A percentile compares a stretch with the other conserved stretches of the same genome.
phyloP scores from a whole-genome alignment of 1,140 invertebrate genomes.

The Drosophila lacertosa region DNA sequence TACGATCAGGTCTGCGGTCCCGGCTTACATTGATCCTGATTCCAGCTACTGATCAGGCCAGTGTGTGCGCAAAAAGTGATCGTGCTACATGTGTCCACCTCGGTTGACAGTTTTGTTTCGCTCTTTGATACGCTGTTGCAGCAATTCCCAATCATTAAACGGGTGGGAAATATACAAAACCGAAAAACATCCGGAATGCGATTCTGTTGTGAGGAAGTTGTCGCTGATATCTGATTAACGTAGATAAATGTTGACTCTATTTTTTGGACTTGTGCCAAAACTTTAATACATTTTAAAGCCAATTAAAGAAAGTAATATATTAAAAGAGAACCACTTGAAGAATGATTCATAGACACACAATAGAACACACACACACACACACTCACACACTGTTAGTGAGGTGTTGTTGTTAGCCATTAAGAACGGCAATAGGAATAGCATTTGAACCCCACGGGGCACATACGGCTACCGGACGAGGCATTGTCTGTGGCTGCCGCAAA shows the following conservation, averaged over 20 bases:
- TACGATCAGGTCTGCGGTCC: conserved; percentile 19
- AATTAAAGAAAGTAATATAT: too few relatives aligned
- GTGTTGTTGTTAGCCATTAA: conserved; percentile 22
- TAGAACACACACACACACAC: background rate
- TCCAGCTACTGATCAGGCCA: conserved; percentile 72
- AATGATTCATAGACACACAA: conserved; percentile 57
- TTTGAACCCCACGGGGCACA: conserved; percentile 58
- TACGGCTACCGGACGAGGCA: conserved; percentile 45
- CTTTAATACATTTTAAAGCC: too few relatives aligned
- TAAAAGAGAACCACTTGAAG: conserved; percentile 43
- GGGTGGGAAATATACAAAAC: conserved; percentile 54
- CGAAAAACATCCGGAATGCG: conserved; percentile 19
- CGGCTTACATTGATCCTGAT: conserved; percentile 79
- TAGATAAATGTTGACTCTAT: conserved; percentile 3
- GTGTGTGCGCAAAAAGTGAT: conserved; percentile 61
- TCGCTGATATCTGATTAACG: conserved; percentile 9
- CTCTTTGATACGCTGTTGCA: conserved; percentile 40
- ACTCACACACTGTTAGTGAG: background rate
- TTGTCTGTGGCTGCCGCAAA: conserved; percentile 67
- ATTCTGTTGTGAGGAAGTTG: conserved; percentile 9
- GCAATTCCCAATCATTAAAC: conserved; percentile 53
- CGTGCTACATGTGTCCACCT: conserved; percentile 75
- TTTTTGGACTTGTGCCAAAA: background rate
- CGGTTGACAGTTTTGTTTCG: conserved; percentile 76
- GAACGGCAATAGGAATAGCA: conserved; percentile 13